A percentile compares a stretch with the other conserved stretches of the same genome.
Evolutionary conservation across 2,797 vertebrate genomes (phyloP).

Genomic region (Champsocephalus esox): DNA sequence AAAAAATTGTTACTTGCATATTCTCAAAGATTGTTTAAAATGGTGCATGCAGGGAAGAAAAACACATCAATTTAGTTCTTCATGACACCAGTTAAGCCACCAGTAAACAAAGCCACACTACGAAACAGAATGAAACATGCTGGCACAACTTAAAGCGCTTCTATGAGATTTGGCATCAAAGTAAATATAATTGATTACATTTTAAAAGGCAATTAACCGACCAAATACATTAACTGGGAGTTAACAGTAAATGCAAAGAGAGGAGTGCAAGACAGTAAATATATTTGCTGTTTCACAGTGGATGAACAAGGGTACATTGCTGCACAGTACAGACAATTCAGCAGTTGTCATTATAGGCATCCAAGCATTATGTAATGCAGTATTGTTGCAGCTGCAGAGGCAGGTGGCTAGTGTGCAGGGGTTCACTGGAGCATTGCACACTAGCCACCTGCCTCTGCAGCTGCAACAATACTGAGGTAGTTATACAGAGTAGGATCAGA

Average conservation of each 20-base stretch:
- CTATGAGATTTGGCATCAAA: no score
- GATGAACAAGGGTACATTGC: background rate
- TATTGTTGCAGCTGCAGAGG: slow-evolving; percentile 63
- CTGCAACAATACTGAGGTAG: no score
- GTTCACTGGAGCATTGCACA: slow-evolving; percentile 62
- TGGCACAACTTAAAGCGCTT: no score
- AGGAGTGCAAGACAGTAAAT: background rate
- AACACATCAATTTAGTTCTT: no score
- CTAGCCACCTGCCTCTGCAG: no score
- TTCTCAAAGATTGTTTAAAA: no score
- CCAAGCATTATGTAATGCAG: slow-evolving; percentile 50
- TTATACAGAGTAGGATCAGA: slow-evolving; percentile 60
- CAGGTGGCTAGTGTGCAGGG: slow-evolving; percentile 63
- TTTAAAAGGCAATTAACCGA: background rate
- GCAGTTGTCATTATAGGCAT: slow-evolving; percentile 43
- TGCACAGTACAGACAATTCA: slow-evolving; percentile 17
- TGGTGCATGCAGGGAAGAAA: no score
- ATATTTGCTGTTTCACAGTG: slow-evolving; percentile 2
- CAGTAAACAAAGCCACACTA: no score
- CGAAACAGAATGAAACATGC: no score
- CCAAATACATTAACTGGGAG: background rate
- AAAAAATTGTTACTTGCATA: no score
- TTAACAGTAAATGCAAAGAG: background rate
- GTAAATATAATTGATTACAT: no score
- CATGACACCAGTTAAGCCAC: no score